Percentiles rank a stretch among this genome's conserved stretches.
Conservation (phyloP, 2,888 invertebrate species). For the Amphiduros pacificus region DNA sequence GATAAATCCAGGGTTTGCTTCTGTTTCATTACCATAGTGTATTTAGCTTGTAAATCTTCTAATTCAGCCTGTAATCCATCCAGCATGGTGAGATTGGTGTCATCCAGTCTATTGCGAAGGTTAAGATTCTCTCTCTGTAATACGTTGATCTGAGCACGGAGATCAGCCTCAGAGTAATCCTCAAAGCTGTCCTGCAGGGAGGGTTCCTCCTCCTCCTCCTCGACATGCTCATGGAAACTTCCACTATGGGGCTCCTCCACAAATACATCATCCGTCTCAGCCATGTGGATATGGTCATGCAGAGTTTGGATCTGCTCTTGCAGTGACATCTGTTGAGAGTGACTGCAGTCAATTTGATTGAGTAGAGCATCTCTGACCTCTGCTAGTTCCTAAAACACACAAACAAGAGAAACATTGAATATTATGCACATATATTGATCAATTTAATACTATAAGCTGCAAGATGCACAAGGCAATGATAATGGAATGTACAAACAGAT, state of each 20-base stretch:
- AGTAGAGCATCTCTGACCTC: conserved; percentile 3
- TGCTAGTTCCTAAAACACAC: conserved; percentile 1
- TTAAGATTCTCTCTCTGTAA: background rate
- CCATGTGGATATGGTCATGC: background rate
- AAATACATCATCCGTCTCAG: background rate
- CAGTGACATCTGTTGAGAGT: conserved; percentile 12
- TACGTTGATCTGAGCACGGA: background rate
- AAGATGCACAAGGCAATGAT: too few species aligned
- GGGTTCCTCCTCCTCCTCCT: too few species aligned
- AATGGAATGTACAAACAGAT: too few species aligned
- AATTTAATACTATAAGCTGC: too few species aligned
- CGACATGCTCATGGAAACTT: too few species aligned
- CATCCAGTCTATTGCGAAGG: background rate
- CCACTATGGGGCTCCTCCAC: background rate
- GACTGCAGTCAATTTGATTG: background rate
- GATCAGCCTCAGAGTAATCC: conserved; percentile 2
- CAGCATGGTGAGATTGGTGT: background rate
- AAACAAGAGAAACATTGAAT: too few species aligned
- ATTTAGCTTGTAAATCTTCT: background rate
- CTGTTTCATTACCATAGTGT: background rate
- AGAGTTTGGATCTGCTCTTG: too few species aligned
- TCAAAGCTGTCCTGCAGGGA: background rate
- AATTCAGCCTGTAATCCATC: background rate
- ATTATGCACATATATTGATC: too few species aligned
- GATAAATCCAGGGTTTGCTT: background rate